Conservation (phyloP, 1,140 invertebrate species). For the Atopsyche davidsoni region DNA sequence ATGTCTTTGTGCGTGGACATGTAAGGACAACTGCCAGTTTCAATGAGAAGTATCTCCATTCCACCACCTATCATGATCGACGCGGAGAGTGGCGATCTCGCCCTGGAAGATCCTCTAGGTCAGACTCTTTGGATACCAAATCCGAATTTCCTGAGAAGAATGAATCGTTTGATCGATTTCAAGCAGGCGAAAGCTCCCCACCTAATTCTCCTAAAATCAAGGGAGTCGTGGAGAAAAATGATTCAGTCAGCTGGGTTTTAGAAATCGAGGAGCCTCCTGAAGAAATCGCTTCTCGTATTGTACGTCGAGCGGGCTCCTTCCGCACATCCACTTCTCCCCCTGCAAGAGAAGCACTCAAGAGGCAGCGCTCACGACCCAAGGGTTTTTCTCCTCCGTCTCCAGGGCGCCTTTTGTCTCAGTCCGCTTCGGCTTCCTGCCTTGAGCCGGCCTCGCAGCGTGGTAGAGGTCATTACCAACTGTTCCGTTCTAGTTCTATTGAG, state of each 20-base stretch:
- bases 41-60: conserved; percentile 26
- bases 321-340: conserved; percentile 39
- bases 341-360: conserved; percentile 33
- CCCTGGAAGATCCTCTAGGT: conserved; percentile 13
- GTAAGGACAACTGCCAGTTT: conserved; percentile 24
- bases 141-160: conserved; percentile 10
- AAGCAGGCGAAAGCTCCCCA: conserved; percentile 38
- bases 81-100: conserved; percentile 14
- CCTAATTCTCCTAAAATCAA: conserved; percentile 64
- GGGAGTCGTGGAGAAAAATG: conserved; percentile 73
- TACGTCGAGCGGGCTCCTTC: conserved; percentile 51
- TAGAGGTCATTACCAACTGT: conserved; percentile 20
- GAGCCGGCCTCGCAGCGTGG: conserved; percentile 15
- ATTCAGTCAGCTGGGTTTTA: conserved; percentile 76
- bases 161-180: conserved; percentile 17
- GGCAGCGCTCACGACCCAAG: conserved; percentile 17
- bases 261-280: conserved; percentile 68
- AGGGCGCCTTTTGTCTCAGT: conserved; percentile 47
- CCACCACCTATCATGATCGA: conserved; percentile 16
- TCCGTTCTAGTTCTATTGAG: conserved; percentile 25
- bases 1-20: conserved; percentile 21
- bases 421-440: conserved; percentile 49
- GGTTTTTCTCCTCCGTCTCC: conserved; percentile 38
- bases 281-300: conserved; percentile 53
- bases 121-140: conserved; percentile 19